Base-by-base conservation (phyloP, 2,888 invertebrate species). In the Zaprionus lineosus region DNA sequence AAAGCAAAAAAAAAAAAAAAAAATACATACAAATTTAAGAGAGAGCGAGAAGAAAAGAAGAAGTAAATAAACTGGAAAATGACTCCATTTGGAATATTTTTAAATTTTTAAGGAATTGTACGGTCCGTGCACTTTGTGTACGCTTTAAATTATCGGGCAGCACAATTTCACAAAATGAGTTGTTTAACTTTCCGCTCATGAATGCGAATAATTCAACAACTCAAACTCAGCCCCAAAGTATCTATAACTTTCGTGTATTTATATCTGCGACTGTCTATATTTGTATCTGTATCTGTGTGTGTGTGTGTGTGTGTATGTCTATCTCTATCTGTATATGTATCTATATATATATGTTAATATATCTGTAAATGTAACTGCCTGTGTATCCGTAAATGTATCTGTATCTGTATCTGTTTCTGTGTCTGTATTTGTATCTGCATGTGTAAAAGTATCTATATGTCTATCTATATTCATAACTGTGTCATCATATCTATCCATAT, bases 161-260 rank as follows among this genome's bases (percentile, higher is more conserved):
- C 41, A 21, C 28, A 57, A 58, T 57, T 64, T 57, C 57, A 15
- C 33, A 47, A 64, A 60, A 46, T n/a, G n/a, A 55, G 31, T 48
- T 60, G 48, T 46, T 50, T 21, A 69, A 61, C 65, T 69, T 73
- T 73, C 59, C 69, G n/a, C n/a, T 34, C 62, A 60, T 57, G 29
- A 53, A 51, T 50, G 36, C 18, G 47, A 57, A 53, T 39, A 52
- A 31, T 28, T 51, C 8, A 43, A 69, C 48, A 63, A 53, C 15
- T 21, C 7, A 21, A 24, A 24, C 4, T 8, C n/a, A 24, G 6
- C 4, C 4, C 2, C 47, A 48, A 66, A 66, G 48, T 58, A 50
- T 55, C 26, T 53, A 33, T 36, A 29, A 11, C 12, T 28, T n/a
- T n/a, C n/a, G n/a, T n/a, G n/a, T 47, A 28, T 28, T 26, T 47